phyloP scores from a whole-genome alignment of 1,140 invertebrate genomes.

The Atta texana region DNA sequence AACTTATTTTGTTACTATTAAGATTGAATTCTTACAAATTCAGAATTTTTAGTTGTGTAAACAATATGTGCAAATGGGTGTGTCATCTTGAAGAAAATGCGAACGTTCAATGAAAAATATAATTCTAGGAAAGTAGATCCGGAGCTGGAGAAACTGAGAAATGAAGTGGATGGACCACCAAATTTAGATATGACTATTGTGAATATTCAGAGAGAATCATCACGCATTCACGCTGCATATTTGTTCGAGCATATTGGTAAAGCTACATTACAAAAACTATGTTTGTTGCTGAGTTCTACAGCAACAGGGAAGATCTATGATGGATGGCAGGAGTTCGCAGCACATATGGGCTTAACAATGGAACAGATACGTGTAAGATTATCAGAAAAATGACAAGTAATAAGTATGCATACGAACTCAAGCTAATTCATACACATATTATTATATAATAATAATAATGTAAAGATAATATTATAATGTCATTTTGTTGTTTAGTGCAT shows the following conservation, averaged over 20 bases:
- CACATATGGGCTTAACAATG: conserved; percentile 72
- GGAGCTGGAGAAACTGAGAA: conserved; percentile 76
- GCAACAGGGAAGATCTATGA: conserved; percentile 77
- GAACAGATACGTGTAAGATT: conserved; percentile 79
- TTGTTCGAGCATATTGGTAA: conserved; percentile 78
- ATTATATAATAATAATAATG: not conserved
- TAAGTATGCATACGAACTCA: conserved; percentile 8
- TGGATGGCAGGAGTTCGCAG: conserved; percentile 80
- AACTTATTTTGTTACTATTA: not conserved
- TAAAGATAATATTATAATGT: not conserved
- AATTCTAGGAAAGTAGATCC: conserved; percentile 75
- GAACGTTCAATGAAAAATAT: not conserved
- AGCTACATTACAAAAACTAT: conserved; percentile 76
- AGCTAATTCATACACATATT: conserved; percentile 3
- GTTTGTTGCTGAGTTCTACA: conserved; percentile 78
- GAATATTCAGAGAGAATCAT: conserved; percentile 68
- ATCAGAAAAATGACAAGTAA: not conserved
- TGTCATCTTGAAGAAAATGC: not conserved
- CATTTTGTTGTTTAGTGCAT: conserved; percentile 73
- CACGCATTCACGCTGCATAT: conserved; percentile 76
- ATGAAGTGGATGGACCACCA: conserved; percentile 76
- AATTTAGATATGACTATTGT: conserved; percentile 75
- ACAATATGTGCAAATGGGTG: not conserved
- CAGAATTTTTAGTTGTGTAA: not conserved
- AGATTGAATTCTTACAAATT: not conserved